Percentiles rank a stretch among this genome's conserved stretches.
phyloP scores from a whole-genome alignment of 35 echinoderm and acorn worm species.

The Heliocidaris tuberculata region DNA sequence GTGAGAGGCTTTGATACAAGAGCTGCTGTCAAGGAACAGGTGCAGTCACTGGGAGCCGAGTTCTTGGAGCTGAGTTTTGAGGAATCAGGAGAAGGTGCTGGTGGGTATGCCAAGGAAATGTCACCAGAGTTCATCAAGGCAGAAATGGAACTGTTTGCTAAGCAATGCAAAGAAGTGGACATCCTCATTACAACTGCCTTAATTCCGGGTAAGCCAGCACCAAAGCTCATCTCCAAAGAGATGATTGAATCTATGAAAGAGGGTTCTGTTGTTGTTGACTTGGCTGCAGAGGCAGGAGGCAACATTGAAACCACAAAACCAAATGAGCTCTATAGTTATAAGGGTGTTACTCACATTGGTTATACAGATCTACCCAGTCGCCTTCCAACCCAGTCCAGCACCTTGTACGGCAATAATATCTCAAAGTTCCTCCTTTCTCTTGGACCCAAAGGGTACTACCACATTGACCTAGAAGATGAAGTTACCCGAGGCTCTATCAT shows the following conservation, averaged over 20 bases:
- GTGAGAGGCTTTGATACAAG: slow-evolving; percentile 95
- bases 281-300: slow-evolving; percentile 92
- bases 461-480: slow-evolving; percentile 96
- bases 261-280: slow-evolving; percentile 95
- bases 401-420: slow-evolving; percentile 98
- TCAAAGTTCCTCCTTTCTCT: slow-evolving; percentile 93
- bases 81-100: slow-evolving; percentile 91
- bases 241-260: slow-evolving; percentile 99
- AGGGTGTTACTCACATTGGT: slow-evolving; percentile 94
- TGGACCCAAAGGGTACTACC: slow-evolving; percentile 84
- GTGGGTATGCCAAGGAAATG: slow-evolving; percentile 99
- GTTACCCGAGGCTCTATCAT: slow-evolving; percentile 92
- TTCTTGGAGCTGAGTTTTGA: slow-evolving; percentile 89
- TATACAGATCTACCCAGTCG: slow-evolving; percentile 92
- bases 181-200: slow-evolving; percentile 90
- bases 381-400: slow-evolving; percentile 95
- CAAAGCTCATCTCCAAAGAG: slow-evolving; percentile 88
- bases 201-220: slow-evolving; percentile 93
- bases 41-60: slow-evolving; percentile 95
- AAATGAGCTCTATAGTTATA: slow-evolving; percentile 84
- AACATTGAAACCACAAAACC: slow-evolving; percentile 98
- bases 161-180: slow-evolving; percentile 97
- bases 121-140: slow-evolving; percentile 95
- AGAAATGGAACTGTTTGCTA: slow-evolving; percentile 94
- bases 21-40: slow-evolving; percentile 95